Percentiles rank a stretch among this genome's conserved stretches.
These are phyloP conservation scores for Eubucco bourcierii DNA, from an alignment of 2,113 vertebrate genomes.

Conservation along the genomic window DNA sequence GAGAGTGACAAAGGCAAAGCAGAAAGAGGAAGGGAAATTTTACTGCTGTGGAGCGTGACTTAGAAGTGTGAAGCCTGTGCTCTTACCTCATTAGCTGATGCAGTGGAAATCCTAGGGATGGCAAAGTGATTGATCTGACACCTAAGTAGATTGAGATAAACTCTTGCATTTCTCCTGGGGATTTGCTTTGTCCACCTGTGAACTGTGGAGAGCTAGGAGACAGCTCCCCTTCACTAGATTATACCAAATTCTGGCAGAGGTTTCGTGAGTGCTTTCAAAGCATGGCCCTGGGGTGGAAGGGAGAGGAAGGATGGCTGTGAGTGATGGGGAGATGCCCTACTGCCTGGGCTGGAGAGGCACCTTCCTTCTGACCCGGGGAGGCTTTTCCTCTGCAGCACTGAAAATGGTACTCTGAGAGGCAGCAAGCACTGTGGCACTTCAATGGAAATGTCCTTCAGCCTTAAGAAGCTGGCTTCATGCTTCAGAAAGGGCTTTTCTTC, in stretches of 20 bases:
- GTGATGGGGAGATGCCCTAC: not conserved
- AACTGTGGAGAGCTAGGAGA: not conserved
- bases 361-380: not conserved
- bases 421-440: not conserved
- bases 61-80: not conserved
- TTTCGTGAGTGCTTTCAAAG: not conserved
- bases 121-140: not conserved
- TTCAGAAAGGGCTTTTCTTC: not conserved
- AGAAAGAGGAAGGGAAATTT: not conserved
- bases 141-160: not conserved
- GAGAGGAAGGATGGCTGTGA: not conserved
- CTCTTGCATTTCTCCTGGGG: not conserved
- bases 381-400: not conserved
- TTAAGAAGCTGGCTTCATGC: conserved; percentile 12
- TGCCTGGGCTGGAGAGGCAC: not conserved
- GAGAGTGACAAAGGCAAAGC: not conserved
- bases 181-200: not conserved
- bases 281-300: not conserved
- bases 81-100: not conserved
- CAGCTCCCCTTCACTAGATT: not conserved
- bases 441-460: not conserved
- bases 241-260: not conserved
- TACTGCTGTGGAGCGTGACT: not conserved
- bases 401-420: not conserved
- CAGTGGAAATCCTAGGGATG: not conserved